Evolutionary conservation across 2,797 vertebrate genomes (phyloP).

Genomic region (Scolopax bukidnonensis): DNA sequence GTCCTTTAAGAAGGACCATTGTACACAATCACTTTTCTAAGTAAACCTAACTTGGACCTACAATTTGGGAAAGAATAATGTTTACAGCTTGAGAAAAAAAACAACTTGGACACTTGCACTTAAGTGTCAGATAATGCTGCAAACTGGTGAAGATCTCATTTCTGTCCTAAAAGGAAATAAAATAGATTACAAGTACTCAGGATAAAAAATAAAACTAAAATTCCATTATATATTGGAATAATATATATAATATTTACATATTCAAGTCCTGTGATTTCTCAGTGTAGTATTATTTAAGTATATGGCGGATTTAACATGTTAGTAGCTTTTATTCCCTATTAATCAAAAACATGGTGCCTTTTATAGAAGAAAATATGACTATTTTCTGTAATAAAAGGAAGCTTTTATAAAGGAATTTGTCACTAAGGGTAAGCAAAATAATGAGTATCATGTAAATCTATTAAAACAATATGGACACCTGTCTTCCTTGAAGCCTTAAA

Average conservation of each 20-base stretch:
- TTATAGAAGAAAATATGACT: neutral
- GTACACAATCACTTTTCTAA: neutral
- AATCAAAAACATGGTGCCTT: neutral
- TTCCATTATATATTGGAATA: neutral
- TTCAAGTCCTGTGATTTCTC: neutral
- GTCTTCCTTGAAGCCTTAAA: neutral
- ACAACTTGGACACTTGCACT: accelerated
- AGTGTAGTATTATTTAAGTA: neutral
- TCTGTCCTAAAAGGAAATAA: neutral
- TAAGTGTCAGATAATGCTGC: neutral
- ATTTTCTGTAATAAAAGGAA: neutral
- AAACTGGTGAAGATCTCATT: neutral
- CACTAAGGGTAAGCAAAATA: neutral
- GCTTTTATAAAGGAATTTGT: neutral
- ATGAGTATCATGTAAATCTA: neutral
- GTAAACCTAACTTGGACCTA: neutral
- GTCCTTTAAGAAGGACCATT: neutral
- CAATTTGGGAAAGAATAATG: neutral
- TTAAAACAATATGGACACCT: neutral
- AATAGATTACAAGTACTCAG: neutral
- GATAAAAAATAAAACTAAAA: neutral
- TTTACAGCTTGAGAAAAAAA: neutral
- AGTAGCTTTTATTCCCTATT: neutral
- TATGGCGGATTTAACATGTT: neutral
- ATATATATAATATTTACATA: neutral